Conservation (phyloP, 2,888 invertebrate genomes). For the Megalurothrips usitatus region DNA sequence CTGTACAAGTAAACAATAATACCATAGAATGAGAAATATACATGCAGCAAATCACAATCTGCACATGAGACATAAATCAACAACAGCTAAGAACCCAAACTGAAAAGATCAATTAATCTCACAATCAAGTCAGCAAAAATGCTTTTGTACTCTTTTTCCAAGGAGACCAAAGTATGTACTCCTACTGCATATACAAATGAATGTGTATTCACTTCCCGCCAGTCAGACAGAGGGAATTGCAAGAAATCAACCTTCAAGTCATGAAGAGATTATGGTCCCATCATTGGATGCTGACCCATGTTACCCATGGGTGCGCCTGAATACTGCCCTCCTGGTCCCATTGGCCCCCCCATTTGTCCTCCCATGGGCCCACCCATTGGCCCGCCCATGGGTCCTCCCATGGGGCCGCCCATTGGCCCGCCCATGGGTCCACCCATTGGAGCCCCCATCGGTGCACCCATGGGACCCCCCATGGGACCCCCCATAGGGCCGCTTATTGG, state of each 20-base stretch:
- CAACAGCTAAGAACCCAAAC: not conserved
- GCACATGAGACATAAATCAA: not conserved
- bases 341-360: not conserved
- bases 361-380: conserved; percentile 9
- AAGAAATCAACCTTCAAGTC: no score
- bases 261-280: conserved; percentile 42
- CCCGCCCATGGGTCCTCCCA: not conserved
- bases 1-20: not conserved
- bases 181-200: not conserved
- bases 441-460: not conserved
- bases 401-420: not conserved
- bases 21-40: not conserved
- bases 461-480: not conserved
- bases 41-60: not conserved
- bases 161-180: not conserved
- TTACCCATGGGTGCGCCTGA: not conserved
- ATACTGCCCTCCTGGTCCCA: not conserved
- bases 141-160: not conserved
- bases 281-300: conserved; percentile 40
- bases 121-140: not conserved
- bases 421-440: not conserved
- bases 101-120: not conserved
- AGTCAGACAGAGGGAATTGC: conserved; percentile 44
- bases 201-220: not conserved
- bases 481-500: no score